Conservation (phyloP, 1,140 invertebrate genomes). For the Apocrypta bakeri region DNA sequence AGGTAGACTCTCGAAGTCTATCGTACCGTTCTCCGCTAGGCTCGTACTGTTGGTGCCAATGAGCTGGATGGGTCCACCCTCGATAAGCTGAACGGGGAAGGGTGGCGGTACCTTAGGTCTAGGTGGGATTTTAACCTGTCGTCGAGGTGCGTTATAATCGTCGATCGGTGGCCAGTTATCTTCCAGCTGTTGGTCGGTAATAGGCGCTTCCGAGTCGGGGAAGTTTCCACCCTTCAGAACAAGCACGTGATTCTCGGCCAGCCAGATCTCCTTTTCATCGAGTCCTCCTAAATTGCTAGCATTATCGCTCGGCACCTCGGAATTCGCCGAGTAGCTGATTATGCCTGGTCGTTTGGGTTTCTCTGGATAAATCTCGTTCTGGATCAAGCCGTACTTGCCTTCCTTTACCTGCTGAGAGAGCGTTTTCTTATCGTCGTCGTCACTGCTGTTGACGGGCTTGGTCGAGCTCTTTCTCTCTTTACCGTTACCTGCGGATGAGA, state of each 20-base stretch:
- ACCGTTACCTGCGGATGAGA: constrained; percentile 80
- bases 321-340: constrained; percentile 85
- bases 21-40: constrained; percentile 72
- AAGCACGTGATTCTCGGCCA: constrained; percentile 90
- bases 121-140: constrained; percentile 85
- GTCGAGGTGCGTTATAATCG: constrained; percentile 84
- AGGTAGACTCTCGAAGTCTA: constrained; percentile 57
- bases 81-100: constrained; percentile 89
- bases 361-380: constrained; percentile 85
- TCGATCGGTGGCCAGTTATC: constrained; percentile 85
- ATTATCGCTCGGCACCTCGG: constrained; percentile 86
- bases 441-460: constrained; percentile 68
- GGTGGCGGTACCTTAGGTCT: constrained; percentile 88
- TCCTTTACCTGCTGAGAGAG: constrained; percentile 89
- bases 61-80: constrained; percentile 85
- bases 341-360: constrained; percentile 84
- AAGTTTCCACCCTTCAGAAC: constrained; percentile 86
- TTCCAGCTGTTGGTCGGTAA: constrained; percentile 61
- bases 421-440: constrained; percentile 87
- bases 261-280: constrained; percentile 89
- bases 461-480: constrained; percentile 72
- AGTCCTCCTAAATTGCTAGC: constrained; percentile 86
- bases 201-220: constrained; percentile 73
- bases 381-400: constrained; percentile 91
- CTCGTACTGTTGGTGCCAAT: constrained; percentile 79